phyloP scores from a whole-genome alignment of 2,888 invertebrate species.

The Cataglyphis cursor region DNA sequence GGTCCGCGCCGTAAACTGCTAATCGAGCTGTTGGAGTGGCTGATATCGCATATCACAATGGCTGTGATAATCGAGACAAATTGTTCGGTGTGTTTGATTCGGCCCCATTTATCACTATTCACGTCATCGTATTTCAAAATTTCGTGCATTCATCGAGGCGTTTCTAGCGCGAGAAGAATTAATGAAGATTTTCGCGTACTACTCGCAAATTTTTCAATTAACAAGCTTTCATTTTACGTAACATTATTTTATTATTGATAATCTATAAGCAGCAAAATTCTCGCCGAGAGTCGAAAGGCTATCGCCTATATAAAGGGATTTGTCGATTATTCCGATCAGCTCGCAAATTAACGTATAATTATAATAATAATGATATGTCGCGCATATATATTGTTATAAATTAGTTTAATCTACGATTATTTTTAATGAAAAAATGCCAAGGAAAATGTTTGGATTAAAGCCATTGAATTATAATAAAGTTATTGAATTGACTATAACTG shows the following conservation, averaged over 20 bases:
- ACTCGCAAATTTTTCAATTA: conserved; percentile 43
- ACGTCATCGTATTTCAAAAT: conserved; percentile 37
- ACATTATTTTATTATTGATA: conserved; percentile 39
- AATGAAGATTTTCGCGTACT: conserved; percentile 24
- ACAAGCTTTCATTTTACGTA: conserved; percentile 25
- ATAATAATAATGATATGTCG: conserved; percentile 5
- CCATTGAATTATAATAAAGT: neutral
- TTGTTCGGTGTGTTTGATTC: conserved; percentile 47
- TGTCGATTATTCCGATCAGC: conserved; percentile 25
- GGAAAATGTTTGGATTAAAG: conserved; percentile 14
- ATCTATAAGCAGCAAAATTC: conserved; percentile 21
- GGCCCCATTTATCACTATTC: conserved; percentile 45
- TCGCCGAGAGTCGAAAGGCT: neutral
- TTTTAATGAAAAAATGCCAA: conserved; percentile 3
- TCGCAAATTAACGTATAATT: conserved; percentile 28
- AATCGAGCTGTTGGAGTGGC: conserved; percentile 38
- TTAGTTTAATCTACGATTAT: conserved; percentile 13
- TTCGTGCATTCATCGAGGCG: neutral
- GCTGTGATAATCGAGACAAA: conserved; percentile 57
- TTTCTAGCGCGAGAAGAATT: neutral
- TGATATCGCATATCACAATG: conserved; percentile 45
- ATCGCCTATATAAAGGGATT: conserved; percentile 1
- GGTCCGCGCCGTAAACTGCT: conserved; percentile 32
- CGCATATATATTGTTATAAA: conserved; percentile 6
- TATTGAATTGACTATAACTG: neutral